Evolutionary conservation across 1,140 invertebrate genomes (phyloP).

Genomic region (Gyrodactylus salaris): DNA sequence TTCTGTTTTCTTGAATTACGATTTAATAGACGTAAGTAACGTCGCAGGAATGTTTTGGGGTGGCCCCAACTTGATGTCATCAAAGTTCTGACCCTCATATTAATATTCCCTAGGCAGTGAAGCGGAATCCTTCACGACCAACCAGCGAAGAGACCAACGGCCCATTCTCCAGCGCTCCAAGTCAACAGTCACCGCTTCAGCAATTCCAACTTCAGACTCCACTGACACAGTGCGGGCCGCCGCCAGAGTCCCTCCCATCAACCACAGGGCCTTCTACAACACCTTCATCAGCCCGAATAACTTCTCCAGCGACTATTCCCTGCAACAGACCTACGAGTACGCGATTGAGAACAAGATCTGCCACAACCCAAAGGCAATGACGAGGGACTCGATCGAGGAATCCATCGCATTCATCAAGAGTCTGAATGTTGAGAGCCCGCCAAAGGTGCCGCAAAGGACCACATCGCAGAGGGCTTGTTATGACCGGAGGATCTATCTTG

Average conservation of each 20-base stretch:
- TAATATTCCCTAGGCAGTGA: no score
- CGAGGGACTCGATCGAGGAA: neutral
- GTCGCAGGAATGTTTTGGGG: no score
- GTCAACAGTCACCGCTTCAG: neutral
- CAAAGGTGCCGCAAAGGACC: neutral
- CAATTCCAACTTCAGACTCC: neutral
- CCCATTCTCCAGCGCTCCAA: neutral
- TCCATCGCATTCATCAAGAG: neutral
- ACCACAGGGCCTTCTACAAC: neutral
- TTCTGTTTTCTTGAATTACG: no score
- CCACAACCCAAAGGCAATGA: neutral
- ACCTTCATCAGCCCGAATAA: no score
- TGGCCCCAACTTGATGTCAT: no score
- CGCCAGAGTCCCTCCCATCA: no score
- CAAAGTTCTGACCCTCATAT: no score
- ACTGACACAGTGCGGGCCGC: no score
- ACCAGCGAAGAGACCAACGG: neutral
- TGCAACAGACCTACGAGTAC: neutral
- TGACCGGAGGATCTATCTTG: neutral
- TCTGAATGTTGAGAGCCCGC: neutral
- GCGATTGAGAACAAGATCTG: neutral
- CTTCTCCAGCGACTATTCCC: neutral
- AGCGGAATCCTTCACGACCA: neutral
- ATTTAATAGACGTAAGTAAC: no score
- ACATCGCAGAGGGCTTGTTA: neutral